Base-by-base conservation (phyloP, 1,140 invertebrate species). In the Drosophila ironensis region DNA sequence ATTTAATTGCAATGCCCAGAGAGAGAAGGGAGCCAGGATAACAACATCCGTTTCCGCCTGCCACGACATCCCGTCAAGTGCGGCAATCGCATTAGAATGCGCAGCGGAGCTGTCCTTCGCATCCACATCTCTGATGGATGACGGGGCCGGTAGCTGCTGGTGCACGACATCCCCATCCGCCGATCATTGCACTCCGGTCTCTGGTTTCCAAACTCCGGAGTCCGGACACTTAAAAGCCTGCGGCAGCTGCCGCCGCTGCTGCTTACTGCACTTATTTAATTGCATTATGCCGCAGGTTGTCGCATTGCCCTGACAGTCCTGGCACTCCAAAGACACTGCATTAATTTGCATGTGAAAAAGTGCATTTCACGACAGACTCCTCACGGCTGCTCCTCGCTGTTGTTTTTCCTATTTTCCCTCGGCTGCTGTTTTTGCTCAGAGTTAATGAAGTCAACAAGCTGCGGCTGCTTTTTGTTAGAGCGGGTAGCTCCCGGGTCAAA, bases 211-310 rank as follows among this genome's bases (percentile, higher is more conserved):
- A 9, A 8, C 25, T 27, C 25, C 25, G n/a, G n/a, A 16, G 11
- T 17, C 25, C 19, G 48, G 56, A 61, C 41, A 37, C 42, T 30
- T 57, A 46, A 33, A 71, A 52, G 44, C 42, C 40, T 33, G 50
- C 22, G 46, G 48, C 52, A 54, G 37, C 14, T 8, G 41, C 45
- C 54, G 37, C 14, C n/a, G 41, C 45, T 54, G 38, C 48, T 60
- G 37, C 46, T 52, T 37, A 33, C 53, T 86, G 75, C 75, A 80
- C 57, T 86, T 81, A 75, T 86, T 87, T 87, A 86, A 86, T 86
- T 86, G 80, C 80, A 86, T 86, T 86, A 87, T 86, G 80, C 80
- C 80, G 74, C 80, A 87, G 81, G 80, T 72, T 66, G 81, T 86
- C 78, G 61, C 77, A 72, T 68, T 48, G 59, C 61, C 72, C 50